Base-by-base conservation (phyloP, 2,113 vertebrate genomes). In the Bos taurus region DNA sequence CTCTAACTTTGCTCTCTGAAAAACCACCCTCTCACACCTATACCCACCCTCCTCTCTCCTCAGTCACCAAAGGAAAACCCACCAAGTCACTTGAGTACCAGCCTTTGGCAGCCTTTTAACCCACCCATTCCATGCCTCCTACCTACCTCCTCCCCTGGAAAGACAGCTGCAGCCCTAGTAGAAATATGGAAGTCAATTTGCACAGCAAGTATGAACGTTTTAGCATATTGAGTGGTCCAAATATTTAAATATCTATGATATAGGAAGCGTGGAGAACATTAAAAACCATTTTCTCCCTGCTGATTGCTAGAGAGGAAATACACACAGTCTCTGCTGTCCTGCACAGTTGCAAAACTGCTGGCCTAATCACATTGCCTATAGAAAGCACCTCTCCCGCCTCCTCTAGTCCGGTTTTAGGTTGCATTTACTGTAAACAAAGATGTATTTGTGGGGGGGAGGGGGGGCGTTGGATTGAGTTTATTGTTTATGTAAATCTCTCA, bases 401-500 rank as follows among this genome's bases (percentile, higher is more conserved):
- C 92, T 67, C 95, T 15, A 46, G 91, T 43, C 89, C 36, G 96
- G 97, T 98, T 98, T 98, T 98, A 98, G 98, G 98, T 99, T 99
- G 99, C 99, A 99, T 99, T 99, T 99, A 99, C 99, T 98, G 98
- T 99, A 99, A 99, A 99, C 99, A 99, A 99, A 99, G 99, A 99
- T 99, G 99, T 99, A 99, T 99, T 99, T 99, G 99, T 0, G 17
- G 60, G 99, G 99, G 99, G 78, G 82, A 84, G 99, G 5, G 9
- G 64, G 98, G 67, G n/a, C 19, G 1, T 99, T 99, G 99, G 99
- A 99, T 99, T 99, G 99, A 99, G 99, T 99, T 99, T 99, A 99
- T 99, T 99, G 99, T 99, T 99, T 99, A 99, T 99, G 99, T 99
- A 99, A 99, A 99, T 99, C 99, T 99, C 99, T 98, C 99, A 99